Evolutionary conservation across 2,888 invertebrate species (phyloP).

Genomic region (Psylliodes chrysocephalus): DNA sequence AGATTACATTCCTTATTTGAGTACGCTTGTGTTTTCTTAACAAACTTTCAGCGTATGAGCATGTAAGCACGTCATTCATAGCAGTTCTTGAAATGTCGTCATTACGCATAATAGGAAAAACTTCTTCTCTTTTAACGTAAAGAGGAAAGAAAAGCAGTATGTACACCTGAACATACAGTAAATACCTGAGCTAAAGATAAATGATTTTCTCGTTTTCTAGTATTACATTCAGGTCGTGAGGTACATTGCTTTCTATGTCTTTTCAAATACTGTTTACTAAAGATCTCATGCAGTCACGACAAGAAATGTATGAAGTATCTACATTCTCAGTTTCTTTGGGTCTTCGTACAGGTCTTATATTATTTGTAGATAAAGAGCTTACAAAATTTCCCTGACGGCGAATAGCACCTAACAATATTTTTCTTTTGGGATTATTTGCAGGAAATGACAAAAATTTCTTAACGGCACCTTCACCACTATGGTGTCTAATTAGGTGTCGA

Average conservation of each 20-base stretch:
- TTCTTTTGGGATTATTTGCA: constrained; percentile 35
- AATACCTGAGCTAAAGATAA: constrained; percentile 4
- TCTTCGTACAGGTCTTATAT: constrained; percentile 14
- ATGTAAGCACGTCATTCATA: constrained; percentile 43
- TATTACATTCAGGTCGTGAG: neutral
- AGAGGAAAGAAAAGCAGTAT: neutral
- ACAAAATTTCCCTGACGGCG: constrained; percentile 34
- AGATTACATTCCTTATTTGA: constrained; percentile 37
- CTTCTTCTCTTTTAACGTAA: constrained; percentile 40
- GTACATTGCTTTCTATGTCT: constrained; percentile 22
- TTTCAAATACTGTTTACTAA: constrained; percentile 24
- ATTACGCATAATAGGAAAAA: constrained; percentile 42
- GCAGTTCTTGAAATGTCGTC: constrained; percentile 41
- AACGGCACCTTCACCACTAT: constrained; percentile 38
- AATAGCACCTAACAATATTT: constrained; percentile 21
- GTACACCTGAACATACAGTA: neutral
- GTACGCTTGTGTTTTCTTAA: constrained; percentile 43
- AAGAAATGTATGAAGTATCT: constrained; percentile 23
- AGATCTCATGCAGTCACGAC: constrained; percentile 21
- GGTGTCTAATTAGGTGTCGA: constrained; percentile 34
- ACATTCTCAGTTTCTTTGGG: constrained; percentile 7
- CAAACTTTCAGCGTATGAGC: constrained; percentile 41
- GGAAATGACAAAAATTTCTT: constrained; percentile 27
- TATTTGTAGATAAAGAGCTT: neutral
- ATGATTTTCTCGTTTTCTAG: neutral